Conservation (phyloP, 2,113 vertebrate species). For the Prolemur simus region DNA sequence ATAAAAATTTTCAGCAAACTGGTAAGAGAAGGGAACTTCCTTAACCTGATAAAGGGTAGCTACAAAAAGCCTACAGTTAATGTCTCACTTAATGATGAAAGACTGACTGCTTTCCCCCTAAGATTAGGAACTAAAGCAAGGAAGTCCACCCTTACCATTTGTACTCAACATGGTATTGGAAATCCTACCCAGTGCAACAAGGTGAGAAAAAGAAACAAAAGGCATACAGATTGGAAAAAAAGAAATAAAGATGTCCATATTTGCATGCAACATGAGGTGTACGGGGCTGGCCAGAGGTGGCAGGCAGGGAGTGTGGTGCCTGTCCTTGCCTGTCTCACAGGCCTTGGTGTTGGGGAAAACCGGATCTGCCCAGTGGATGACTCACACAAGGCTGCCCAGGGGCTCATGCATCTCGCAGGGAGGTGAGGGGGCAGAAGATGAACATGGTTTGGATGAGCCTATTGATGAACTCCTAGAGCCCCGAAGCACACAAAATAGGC, state of each 20-base stretch:
- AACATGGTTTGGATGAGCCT: slow-evolving; percentile 81
- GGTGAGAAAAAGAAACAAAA: neutral
- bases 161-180: neutral
- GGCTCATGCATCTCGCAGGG: slow-evolving; percentile 87
- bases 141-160: neutral
- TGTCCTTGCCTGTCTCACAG: slow-evolving; percentile 89
- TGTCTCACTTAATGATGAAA: neutral
- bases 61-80: neutral
- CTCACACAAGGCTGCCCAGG: slow-evolving; percentile 85
- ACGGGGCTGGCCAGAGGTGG: neutral
- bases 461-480: slow-evolving; percentile 86
- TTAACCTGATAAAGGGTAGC: neutral
- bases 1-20: neutral
- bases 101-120: neutral
- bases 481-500: slow-evolving; percentile 87
- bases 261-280: neutral
- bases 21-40: neutral
- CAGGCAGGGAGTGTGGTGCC: slow-evolving; percentile 75
- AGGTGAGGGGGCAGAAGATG: slow-evolving; percentile 90
- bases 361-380: slow-evolving; percentile 88
- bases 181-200: neutral
- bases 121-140: neutral
- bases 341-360: slow-evolving; percentile 87
- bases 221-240: neutral
- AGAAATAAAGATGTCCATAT: neutral